A percentile compares a stretch with the other conserved stretches of the same genome.
phyloP scores from a whole-genome alignment of 2,888 invertebrate species.

The Melikaiella ostensackeni region DNA sequence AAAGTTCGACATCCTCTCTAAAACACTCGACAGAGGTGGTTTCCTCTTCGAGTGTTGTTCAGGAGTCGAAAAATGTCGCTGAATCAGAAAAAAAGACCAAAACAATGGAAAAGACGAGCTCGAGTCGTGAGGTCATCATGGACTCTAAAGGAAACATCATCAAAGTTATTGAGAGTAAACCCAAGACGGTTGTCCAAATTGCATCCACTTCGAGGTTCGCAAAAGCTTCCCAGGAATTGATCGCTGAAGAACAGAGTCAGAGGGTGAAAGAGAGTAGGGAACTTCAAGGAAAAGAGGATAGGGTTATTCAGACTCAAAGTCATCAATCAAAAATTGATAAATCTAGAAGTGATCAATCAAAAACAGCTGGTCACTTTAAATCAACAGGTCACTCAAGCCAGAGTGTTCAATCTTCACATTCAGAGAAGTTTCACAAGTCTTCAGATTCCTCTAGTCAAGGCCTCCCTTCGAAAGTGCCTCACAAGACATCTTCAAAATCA shows the following conservation, averaged over 20 bases:
- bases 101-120: conserved; percentile 65
- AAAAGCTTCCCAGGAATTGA: conserved; percentile 63
- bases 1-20: conserved; percentile 17
- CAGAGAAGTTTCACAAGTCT: neutral
- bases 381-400: neutral
- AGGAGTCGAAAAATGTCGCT: conserved; percentile 63
- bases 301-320: neutral
- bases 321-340: neutral
- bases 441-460: conserved; percentile 25
- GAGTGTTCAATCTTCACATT: conserved; percentile 2
- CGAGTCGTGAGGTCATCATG: conserved; percentile 67
- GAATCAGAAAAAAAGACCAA: conserved; percentile 66
- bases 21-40: conserved; percentile 54
- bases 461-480: neutral
- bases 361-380: neutral
- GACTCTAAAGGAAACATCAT: conserved; percentile 71
- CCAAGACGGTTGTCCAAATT: conserved; percentile 54
- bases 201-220: conserved; percentile 53
- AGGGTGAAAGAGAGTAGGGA: conserved; percentile 44
- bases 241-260: conserved; percentile 61
- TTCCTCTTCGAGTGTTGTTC: conserved; percentile 66
- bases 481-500: conserved; percentile 49
- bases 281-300: conserved; percentile 10
- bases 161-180: conserved; percentile 63
- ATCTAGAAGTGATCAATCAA: conserved; percentile 7